Base-by-base conservation (phyloP, 1,140 invertebrate species). In the Hylyphantes graminicola region DNA sequence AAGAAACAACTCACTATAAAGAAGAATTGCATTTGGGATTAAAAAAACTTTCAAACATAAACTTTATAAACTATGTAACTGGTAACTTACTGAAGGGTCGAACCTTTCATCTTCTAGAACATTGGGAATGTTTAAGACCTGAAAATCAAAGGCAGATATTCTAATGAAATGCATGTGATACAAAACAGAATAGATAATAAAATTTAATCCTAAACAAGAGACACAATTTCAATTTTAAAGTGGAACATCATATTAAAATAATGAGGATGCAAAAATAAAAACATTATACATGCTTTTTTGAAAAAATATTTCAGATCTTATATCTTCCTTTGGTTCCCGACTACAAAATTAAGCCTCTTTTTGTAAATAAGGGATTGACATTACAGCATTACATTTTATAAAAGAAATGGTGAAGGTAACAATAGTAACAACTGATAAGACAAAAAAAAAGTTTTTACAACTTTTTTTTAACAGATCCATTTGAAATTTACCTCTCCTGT, bases 91-190 rank as follows among this genome's bases (percentile, higher is more conserved):
- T 9, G 92, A 93, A 11, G 94, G 92, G 91, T 99, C 98, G 91
- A 99, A 99, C 83, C 96, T 93, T 50, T 93, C 90, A 89, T 99
- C 97, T 79, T 94, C 93, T 88, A 98, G 98, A 13, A 96, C 97
- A 90, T 97, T 95, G 35, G 93, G 91, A 86, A 97, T 95, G 88
- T 96, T 96, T 19, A 97, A 93, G 15, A 95, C 96, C 94, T 96
- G 90, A 19, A 90, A 89, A 79, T 65, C 59, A 63, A 48, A 57
- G 61, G 11, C 5, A 35, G 35, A 35, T 35, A 35, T 35, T 35
- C 2, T 35, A 35, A 35, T 35, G 35, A 5, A 53, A 70, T 53
- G 10, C 7, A 53, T 9, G 7, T 19, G 48, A 35, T 13, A 13
- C 57, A 59, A 13, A 59, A 12, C n/a, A 13, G 3, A 13, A n/a